These are phyloP conservation scores for Drosophila villosipedis DNA, from an alignment of 2,888 invertebrate species.

Conservation along the genomic window DNA sequence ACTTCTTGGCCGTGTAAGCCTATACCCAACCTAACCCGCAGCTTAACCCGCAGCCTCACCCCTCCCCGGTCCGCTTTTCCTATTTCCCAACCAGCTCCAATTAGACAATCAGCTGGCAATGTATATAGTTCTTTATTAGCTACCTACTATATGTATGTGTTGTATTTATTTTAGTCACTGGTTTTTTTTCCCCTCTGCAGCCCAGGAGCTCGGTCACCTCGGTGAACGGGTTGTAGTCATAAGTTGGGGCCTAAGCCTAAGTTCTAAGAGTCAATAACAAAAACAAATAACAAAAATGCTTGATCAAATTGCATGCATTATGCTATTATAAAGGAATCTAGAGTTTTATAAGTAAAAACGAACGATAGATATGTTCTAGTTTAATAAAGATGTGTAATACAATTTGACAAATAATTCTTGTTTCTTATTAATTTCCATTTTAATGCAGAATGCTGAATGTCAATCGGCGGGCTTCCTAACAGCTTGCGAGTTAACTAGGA, in stretches of 20 bases:
- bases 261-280: slow-evolving; percentile 65
- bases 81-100: background rate
- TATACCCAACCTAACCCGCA: background rate
- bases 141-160: slow-evolving; percentile 29
- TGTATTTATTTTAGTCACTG: slow-evolving; percentile 71
- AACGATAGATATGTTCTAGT: slow-evolving; percentile 15
- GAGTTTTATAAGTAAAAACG: slow-evolving; percentile 10
- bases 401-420: background rate
- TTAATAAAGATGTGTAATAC: slow-evolving; percentile 40
- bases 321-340: slow-evolving; percentile 24
- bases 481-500: no score
- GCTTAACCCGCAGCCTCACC: no score
- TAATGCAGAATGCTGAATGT: background rate
- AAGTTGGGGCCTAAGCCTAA: slow-evolving; percentile 69
- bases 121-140: slow-evolving; percentile 45
- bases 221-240: slow-evolving; percentile 58
- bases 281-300: slow-evolving; percentile 1
- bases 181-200: slow-evolving; percentile 33
- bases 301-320: slow-evolving; percentile 11
- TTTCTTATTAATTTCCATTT: background rate
- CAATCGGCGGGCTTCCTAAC: background rate
- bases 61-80: slow-evolving; percentile 7
- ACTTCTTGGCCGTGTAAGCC: slow-evolving; percentile 90
- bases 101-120: slow-evolving; percentile 20
- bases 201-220: slow-evolving; percentile 14